Conservation (phyloP, 2,888 invertebrate genomes). For the Andricus curvator region DNA sequence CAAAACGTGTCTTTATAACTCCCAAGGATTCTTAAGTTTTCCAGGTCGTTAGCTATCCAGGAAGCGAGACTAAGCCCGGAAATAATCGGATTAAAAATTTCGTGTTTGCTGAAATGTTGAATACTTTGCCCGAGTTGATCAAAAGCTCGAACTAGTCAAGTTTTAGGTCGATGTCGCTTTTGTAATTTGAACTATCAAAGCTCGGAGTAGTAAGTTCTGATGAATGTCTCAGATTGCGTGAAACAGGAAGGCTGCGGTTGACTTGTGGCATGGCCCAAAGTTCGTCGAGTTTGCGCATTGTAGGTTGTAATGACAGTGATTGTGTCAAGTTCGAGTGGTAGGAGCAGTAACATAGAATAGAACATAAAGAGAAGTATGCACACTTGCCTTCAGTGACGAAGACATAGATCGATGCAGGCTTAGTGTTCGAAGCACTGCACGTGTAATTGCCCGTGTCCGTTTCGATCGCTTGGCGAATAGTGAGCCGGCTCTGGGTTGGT, state of each 20-base stretch:
- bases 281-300: slow-evolving; percentile 22
- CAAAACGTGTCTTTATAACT: neutral
- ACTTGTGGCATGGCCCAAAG: slow-evolving; percentile 13
- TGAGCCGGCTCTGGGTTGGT: slow-evolving; percentile 91
- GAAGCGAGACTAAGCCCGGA: neutral
- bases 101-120: neutral
- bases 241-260: slow-evolving; percentile 20
- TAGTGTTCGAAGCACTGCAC: slow-evolving; percentile 93
- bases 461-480: slow-evolving; percentile 90
- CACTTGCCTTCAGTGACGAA: slow-evolving; percentile 93
- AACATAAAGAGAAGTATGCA: slow-evolving; percentile 39
- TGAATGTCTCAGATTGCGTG: slow-evolving; percentile 37
- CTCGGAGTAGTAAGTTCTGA: slow-evolving; percentile 10
- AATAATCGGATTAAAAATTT: neutral
- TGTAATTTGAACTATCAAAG: slow-evolving; percentile 28
- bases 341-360: neutral
- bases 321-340: slow-evolving; percentile 10
- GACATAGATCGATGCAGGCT: slow-evolving; percentile 93
- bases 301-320: slow-evolving; percentile 34
- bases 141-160: slow-evolving; percentile 3
- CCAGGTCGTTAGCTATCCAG: slow-evolving; percentile 2
- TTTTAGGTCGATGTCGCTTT: slow-evolving; percentile 22
- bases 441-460: slow-evolving; percentile 95
- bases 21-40: neutral
- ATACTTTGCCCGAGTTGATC: neutral